These are phyloP conservation scores for Mnemiopsis leidyi DNA, from an alignment of 37 sponge, comb jelly and placozoan species.

Conservation along the genomic window DNA sequence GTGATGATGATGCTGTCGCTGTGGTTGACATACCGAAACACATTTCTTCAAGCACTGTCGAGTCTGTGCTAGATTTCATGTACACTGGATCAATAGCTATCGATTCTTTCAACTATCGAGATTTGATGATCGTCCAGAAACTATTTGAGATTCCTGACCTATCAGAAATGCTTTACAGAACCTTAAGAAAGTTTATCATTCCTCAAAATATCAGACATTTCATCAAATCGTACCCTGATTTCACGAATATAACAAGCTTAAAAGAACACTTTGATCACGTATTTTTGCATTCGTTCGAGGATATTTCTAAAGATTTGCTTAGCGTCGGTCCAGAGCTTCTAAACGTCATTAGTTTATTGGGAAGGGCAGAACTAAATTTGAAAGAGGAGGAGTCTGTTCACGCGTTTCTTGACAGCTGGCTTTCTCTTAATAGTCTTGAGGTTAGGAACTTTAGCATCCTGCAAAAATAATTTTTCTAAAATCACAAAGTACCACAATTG, in stretches of 20 bases:
- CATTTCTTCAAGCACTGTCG: background rate
- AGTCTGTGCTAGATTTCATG: background rate
- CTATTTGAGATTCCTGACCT: background rate
- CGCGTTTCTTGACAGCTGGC: background rate
- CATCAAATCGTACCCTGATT: background rate
- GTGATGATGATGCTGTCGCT: background rate
- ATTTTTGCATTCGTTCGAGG: background rate
- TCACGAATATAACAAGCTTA: background rate
- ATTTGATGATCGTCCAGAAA: background rate
- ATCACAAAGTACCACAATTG: too few relatives aligned
- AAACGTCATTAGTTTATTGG: constrained; percentile 1
- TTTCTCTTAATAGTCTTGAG: background rate
- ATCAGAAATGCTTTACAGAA: background rate
- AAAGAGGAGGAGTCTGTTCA: background rate
- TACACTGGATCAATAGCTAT: background rate
- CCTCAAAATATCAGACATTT: background rate
- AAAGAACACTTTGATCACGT: constrained; percentile 14
- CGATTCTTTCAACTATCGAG: background rate
- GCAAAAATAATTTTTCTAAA: too few relatives aligned
- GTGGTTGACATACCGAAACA: background rate
- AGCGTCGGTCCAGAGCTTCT: constrained; percentile 14
- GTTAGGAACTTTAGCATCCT: too few relatives aligned
- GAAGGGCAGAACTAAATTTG: background rate
- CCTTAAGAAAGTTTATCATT: background rate
- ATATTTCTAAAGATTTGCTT: background rate